Base-by-base conservation (phyloP, 2,113 vertebrate genomes). In the Cynocephalus volans region DNA sequence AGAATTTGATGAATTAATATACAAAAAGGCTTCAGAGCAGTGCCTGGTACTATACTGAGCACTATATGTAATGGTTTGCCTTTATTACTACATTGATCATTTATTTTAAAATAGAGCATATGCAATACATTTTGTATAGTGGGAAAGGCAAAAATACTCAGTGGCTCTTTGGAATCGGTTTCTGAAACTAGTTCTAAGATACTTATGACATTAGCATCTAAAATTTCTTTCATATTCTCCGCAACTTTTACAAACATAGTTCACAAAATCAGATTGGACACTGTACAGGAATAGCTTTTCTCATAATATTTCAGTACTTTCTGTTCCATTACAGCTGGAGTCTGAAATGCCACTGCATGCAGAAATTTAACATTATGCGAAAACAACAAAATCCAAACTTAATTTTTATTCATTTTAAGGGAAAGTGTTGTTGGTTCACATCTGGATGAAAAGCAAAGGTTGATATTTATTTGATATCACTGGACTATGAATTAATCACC, bases 231-330 rank as follows among this genome's bases (percentile, higher is more conserved):
- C 41, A 45, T 36, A 45, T 45, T 82, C 69, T 83, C 48, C 21
- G 86, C 9, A 86, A 45, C 41, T 45, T 98, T 88, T 95, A 81
- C 26, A 93, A 90, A 81, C 75, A 93, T 75, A 76, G 56, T 84
- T 95, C 79, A 36, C 33, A 97, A 85, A 96, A 95, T 97, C 62
- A 89, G 79, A 80, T 80, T 76, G 75, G 86, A 96, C 41, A 15
- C 86, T 76, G 8, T 77, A 93, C 75, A 92, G 31, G 58, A 96
- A 95, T 88, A 92, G 62, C 56, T 86, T 93, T 97, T 82, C 85
- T 90, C 65, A 52, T 84, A 92, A 54, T 80, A 96, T 64, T 70
- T 87, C 14, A 62, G 33, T 36, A 52, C 50, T 81, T 93, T 70
- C 45, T 23, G 15, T 83, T 95, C 58, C 73, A 94, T 94, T 86